Evolutionary conservation across 2,113 vertebrate genomes (phyloP).

Genomic region (Vireo altiloquus): DNA sequence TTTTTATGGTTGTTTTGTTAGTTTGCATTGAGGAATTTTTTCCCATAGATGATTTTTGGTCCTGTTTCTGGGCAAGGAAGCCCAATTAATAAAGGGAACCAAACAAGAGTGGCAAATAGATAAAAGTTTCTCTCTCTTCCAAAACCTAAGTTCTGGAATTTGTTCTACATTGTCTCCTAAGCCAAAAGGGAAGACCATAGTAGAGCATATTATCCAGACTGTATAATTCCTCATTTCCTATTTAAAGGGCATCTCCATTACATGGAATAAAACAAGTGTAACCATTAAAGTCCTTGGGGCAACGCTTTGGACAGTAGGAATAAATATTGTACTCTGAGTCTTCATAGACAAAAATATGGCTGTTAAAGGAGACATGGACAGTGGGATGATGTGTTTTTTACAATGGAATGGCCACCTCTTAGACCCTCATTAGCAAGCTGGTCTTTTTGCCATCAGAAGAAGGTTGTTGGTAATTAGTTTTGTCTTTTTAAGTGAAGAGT

Average conservation of each 20-base stretch:
- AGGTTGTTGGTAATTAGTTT: background rate
- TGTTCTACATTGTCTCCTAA: background rate
- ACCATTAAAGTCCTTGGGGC: background rate
- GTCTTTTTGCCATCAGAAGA: background rate
- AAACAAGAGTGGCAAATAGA: background rate
- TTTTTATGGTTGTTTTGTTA: slow-evolving; percentile 60
- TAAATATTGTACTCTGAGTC: background rate
- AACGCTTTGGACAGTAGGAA: background rate
- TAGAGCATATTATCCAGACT: background rate
- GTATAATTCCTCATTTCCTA: background rate
- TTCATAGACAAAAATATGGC: background rate
- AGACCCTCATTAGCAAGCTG: background rate
- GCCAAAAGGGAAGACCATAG: background rate
- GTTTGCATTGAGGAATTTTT: slow-evolving; percentile 35
- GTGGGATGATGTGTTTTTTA: background rate
- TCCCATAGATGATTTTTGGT: slow-evolving; percentile 14
- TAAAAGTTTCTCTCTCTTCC: background rate
- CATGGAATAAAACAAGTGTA: background rate
- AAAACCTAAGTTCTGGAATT: background rate
- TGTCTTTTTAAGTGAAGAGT: background rate
- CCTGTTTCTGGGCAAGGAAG: background rate
- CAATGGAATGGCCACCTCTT: background rate
- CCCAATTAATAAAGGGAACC: background rate
- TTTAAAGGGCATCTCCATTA: background rate
- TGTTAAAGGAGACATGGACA: background rate